Conservation (phyloP, 2,113 vertebrate species). For the Ceratotherium simum region DNA sequence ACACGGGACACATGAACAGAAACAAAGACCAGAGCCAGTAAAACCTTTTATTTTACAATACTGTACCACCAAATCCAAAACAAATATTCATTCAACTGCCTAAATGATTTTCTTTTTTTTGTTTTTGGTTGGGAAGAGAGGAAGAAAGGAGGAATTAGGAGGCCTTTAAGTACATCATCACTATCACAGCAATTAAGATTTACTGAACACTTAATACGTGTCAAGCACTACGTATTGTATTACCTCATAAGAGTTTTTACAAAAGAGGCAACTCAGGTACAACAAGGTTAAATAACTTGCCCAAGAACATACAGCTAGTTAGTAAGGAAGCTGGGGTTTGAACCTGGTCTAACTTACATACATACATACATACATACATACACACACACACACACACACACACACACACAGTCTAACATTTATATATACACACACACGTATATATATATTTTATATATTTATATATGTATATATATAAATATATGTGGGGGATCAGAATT, state of each 20-base stretch:
- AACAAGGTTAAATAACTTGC: background rate
- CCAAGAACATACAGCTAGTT: background rate
- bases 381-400: background rate
- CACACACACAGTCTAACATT: background rate
- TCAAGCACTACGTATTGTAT: background rate
- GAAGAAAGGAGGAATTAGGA: background rate
- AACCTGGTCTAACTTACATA: background rate
- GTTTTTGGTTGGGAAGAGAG: background rate
- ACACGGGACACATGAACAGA: background rate
- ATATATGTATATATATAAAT: too few relatives aligned
- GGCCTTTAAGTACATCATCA: background rate
- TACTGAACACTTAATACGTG: background rate
- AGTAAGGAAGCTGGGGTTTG: background rate
- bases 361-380: background rate
- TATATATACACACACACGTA: too few relatives aligned
- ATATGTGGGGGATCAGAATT: too few relatives aligned
- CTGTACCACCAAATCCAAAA: background rate
- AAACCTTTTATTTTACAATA: background rate
- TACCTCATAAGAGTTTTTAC: background rate
- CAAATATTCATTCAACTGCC: background rate
- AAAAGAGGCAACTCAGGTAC: background rate
- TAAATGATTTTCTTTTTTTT: background rate
- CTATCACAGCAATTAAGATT: background rate
- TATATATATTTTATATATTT: too few relatives aligned
- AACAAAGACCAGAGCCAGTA: background rate